Conservation (phyloP, 1,140 invertebrate species). For the Mya arenaria region DNA sequence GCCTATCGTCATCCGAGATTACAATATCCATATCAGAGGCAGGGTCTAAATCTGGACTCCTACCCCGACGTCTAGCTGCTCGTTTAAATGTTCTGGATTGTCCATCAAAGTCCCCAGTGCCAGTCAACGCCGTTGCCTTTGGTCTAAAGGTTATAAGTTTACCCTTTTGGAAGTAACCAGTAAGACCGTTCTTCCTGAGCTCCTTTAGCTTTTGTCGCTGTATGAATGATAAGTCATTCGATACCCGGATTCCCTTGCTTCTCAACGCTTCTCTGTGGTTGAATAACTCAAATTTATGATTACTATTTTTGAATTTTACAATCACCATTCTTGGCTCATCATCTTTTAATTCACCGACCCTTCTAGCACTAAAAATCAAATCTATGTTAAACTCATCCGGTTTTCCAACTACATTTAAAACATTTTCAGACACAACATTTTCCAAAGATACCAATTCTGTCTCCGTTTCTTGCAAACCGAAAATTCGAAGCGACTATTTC, state of each 20-base stretch:
- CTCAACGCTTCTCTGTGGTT: background rate
- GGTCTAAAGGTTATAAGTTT: background rate
- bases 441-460: slow-evolving; percentile 25
- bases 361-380: background rate
- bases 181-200: background rate
- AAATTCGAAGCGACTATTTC: slow-evolving; percentile 12
- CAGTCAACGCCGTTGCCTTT: background rate
- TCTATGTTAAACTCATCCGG: background rate
- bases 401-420: background rate
- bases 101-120: background rate
- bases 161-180: slow-evolving; percentile 12
- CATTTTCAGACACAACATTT: background rate
- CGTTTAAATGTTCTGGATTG: background rate
- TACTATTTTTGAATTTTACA: background rate
- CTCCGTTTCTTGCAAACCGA: slow-evolving; percentile 10
- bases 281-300: slow-evolving; percentile 9
- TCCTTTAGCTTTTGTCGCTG: slow-evolving; percentile 1
- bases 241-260: background rate
- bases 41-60: background rate
- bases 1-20: background rate
- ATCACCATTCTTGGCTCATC: slow-evolving; percentile 25
- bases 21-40: background rate
- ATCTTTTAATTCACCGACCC: background rate
- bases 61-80: background rate
- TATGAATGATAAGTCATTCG: slow-evolving; percentile 21